Base-by-base conservation (phyloP, 1,140 invertebrate genomes). In the Sminthurinus signatus region DNA sequence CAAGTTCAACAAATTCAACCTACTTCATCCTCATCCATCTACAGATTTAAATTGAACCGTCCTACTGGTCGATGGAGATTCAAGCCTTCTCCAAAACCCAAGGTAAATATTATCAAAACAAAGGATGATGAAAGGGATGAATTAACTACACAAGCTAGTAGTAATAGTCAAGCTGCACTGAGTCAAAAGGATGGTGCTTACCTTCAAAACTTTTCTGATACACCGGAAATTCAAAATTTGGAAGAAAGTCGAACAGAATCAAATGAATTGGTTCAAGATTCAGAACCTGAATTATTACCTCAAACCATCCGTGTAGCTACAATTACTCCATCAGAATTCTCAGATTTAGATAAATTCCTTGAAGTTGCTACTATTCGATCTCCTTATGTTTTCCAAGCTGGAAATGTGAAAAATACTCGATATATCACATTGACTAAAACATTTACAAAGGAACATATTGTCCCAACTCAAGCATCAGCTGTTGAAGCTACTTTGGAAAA, bases 321-420 rank as follows among this genome's bases (percentile, higher is more conserved):
- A 61, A 90, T 88, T 1, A 91, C 89, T 1, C 86, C 88, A 1
- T 84, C 86, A 29, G 87, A 89, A 74, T 89, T 90, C 69, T 84
- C 83, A 73, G 87, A 91, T 75, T 90, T 74, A 28, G 70, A 72
- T 8, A 72, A 69, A 46, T 69, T 57, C 28, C 32, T 72, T 86
- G 75, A 93, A 80, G 88, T 93, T 64, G 89, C 89, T 5, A 93
- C 90, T 0, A 88, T 93, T 60, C 90, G 89, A 74, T 90, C 88
- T 51, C 89, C 90, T 0, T 92, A 91, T 73, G 85, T 87, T 25
- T 93, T 92, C 77, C 88, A 91, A 87, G 88, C 88, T 60, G 89
- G 89, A 43, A 87, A 85, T 39, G 81, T 89, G 1, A 91, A 88
- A 73, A 93, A 93, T 75, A 93, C 89, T 0, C 80, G 90, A 2